Evolutionary conservation across 2,113 vertebrate genomes (phyloP), one percentile per base, ranked within the genome.

Genomic region (Tichodroma muraria): DNA sequence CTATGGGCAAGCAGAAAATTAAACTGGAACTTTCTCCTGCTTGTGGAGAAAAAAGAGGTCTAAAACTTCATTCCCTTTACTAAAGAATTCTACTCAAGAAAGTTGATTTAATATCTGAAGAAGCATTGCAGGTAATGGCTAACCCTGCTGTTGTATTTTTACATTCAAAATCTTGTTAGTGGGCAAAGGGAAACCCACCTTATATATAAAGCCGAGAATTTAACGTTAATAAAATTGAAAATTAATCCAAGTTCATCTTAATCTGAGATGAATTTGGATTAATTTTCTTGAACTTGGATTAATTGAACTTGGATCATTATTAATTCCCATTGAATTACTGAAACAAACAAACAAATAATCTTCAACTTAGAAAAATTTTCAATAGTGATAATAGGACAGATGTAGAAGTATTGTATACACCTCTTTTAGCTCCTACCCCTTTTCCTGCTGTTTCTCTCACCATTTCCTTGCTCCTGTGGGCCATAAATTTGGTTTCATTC

Each of bases 1-100:
- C 87, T 6, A 2, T 80, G 35, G 71, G 85, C 71, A 88, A 70
- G 40, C 47, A 82, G 63, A 77, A 95, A 84, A 96, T 83, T 88
- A 94, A 95, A 94, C 73, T 93, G 59, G 75, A 91, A 17, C 71
- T 88, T 94, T 92, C n/a, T 83, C n/a, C 35, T 80, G 60, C 79
- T 93, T 92, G 59, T 24, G 60, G 88, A 78, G 60, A 78, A 87
- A 83, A 77, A 10, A 42, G 64, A 85, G 57, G 45, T 54, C 37
- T 76, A 66, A 76, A 28, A 50, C 59, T 90, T 90, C 0, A 4
- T 69, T 94, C 73, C 21, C 42, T 83, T 94, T 89, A 73, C 47
- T 88, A 80, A 91, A 85, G 27, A 57, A 59, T 70, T n/a, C 33
- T 47, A 18, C 50, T 76, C 56, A 71, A 11, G 38, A 63, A 92